These are phyloP conservation scores for Myrmecophaga tridactyla DNA, from an alignment of 2,113 vertebrate genomes.

Conservation along the genomic window DNA sequence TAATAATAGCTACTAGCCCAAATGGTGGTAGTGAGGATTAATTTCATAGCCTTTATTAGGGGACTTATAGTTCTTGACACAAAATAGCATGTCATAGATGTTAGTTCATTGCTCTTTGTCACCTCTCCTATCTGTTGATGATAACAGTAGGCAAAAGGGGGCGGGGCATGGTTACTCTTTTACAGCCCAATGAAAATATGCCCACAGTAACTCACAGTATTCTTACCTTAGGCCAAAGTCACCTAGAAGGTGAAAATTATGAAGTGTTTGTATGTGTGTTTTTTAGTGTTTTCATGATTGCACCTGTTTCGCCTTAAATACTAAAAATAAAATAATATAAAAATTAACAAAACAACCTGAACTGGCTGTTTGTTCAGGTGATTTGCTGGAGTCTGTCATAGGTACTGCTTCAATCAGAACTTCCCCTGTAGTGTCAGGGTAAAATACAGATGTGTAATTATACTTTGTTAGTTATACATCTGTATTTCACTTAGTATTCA, in stretches of 20 bases:
- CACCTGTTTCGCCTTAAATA: constrained; percentile 8
- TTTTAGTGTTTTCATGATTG: not conserved
- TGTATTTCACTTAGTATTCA: constrained; percentile 8
- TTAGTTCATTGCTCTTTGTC: not conserved
- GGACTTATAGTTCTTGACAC: not conserved
- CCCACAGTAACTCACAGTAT: not conserved
- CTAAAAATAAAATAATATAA: not conserved
- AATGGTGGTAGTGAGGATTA: not conserved
- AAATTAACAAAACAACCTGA: not conserved
- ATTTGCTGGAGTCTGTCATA: not conserved
- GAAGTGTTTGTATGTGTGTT: too few species aligned
- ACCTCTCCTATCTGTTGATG: not conserved
- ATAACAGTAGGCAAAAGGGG: not conserved
- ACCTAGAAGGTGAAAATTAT: not conserved
- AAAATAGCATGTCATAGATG: not conserved
- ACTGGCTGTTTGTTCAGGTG: not conserved
- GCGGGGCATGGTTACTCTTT: not conserved
- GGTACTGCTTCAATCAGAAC: not conserved
- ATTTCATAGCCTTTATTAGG: not conserved
- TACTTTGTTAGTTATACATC: not conserved
- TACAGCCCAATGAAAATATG: not conserved
- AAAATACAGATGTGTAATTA: not conserved
- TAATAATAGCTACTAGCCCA: not conserved
- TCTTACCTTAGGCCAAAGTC: not conserved
- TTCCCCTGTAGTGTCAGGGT: not conserved